Evolutionary conservation across 1,140 invertebrate species (phyloP).

Genomic region (Antheraea mylitta): DNA sequence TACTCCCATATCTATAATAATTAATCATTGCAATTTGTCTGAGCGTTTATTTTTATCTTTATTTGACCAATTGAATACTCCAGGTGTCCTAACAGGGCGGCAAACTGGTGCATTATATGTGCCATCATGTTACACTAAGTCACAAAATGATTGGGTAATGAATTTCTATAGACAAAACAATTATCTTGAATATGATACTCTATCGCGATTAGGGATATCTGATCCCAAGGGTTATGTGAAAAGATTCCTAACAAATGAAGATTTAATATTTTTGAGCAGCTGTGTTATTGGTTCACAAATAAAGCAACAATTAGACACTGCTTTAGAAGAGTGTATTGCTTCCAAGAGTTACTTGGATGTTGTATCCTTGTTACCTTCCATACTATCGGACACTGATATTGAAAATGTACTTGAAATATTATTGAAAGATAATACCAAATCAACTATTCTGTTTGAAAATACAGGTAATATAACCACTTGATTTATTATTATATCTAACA

Average conservation of each 20-base stretch:
- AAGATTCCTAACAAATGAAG: conserved; percentile 87
- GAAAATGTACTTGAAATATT: conserved; percentile 85
- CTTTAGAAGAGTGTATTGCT: conserved; percentile 90
- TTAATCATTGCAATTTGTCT: conserved; percentile 88
- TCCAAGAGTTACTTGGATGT: conserved; percentile 90
- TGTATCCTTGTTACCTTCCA: conserved; percentile 87
- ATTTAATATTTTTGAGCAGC: conserved; percentile 85
- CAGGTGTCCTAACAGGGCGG: conserved; percentile 89
- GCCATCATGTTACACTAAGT: conserved; percentile 93
- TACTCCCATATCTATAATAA: conserved; percentile 87
- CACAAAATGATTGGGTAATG: conserved; percentile 91
- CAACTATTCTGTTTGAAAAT: conserved; percentile 77
- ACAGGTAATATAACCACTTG: conserved; percentile 57
- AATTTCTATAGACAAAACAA: conserved; percentile 96
- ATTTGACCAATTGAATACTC: conserved; percentile 84
- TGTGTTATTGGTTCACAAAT: conserved; percentile 88
- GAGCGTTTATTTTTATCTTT: conserved; percentile 92
- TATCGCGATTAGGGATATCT: conserved; percentile 91
- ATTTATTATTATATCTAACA: background rate
- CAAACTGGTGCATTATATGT: conserved; percentile 90
- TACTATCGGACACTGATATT: conserved; percentile 88
- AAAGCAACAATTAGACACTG: conserved; percentile 88
- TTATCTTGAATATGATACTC: conserved; percentile 95
- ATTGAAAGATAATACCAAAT: conserved; percentile 78
- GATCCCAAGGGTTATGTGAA: conserved; percentile 91